Evolutionary conservation across 2,797 vertebrate species (phyloP).

Genomic region (Columba guinea): DNA sequence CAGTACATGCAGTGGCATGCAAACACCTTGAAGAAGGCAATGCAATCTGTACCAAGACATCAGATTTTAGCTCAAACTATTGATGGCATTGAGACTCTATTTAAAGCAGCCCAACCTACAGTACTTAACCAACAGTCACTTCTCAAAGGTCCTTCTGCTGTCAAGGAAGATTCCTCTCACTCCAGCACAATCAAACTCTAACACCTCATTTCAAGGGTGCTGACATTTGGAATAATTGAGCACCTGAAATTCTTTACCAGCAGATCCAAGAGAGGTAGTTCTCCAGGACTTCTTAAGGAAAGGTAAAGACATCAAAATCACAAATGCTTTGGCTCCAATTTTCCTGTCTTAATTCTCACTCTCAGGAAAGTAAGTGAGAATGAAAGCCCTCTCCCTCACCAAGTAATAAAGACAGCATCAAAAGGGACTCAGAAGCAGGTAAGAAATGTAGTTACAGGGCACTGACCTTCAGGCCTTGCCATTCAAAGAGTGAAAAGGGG

Average conservation of each 20-base stretch:
- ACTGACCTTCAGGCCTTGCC: background rate
- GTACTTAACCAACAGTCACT: background rate
- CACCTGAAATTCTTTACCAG: background rate
- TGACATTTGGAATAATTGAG: background rate
- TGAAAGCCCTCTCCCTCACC: background rate
- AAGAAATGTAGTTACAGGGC: background rate
- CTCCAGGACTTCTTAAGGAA: background rate
- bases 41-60: background rate
- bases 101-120: background rate
- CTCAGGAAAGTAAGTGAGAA: background rate
- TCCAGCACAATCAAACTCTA: background rate
- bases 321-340: background rate
- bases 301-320: background rate
- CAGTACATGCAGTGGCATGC: rapidly evolving
- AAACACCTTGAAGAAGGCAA: background rate
- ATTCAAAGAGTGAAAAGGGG: background rate
- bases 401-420: background rate
- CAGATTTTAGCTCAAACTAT: background rate
- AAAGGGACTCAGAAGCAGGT: background rate
- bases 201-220: background rate
- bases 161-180: background rate
- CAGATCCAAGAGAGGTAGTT: background rate
- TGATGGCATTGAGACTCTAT: background rate
- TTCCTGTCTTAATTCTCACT: background rate
- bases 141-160: background rate